phyloP scores from a whole-genome alignment of 2,888 invertebrate genomes.

The Agrotis clavis region DNA sequence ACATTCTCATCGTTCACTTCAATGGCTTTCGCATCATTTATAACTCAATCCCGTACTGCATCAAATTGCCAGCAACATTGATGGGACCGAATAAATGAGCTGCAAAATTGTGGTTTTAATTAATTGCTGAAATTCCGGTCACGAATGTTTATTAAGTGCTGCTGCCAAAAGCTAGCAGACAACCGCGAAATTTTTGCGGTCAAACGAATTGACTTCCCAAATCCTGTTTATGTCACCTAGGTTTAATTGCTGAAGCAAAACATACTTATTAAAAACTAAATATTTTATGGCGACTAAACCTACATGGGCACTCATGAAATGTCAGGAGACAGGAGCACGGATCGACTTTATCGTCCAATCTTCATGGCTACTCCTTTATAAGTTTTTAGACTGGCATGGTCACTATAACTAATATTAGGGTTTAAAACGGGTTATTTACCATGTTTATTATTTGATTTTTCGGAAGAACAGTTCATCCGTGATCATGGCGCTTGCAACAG shows the following conservation, averaged over 20 bases:
- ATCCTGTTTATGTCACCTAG: slow-evolving; percentile 6
- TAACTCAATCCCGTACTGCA: slow-evolving; percentile 3
- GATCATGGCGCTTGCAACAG: too few species aligned
- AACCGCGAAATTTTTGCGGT: slow-evolving; percentile 50
- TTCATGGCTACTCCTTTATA: too few species aligned
- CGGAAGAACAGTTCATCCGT: too few species aligned
- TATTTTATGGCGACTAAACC: too few species aligned
- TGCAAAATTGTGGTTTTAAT: slow-evolving; percentile 50
- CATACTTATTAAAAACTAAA: too few species aligned
- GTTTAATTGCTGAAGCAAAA: slow-evolving; percentile 24
- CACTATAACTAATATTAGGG: too few species aligned
- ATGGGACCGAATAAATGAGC: slow-evolving; percentile 41
- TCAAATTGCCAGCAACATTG: slow-evolving; percentile 7
- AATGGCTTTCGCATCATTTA: slow-evolving; percentile 23
- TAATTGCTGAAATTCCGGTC: slow-evolving; percentile 48
- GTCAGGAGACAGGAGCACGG: too few species aligned
- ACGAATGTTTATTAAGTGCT: slow-evolving; percentile 41
- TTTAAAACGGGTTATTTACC: too few species aligned
- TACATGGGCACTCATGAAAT: too few species aligned
- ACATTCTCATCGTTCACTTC: slow-evolving; percentile 4
- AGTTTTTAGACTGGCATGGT: too few species aligned
- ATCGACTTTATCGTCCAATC: too few species aligned
- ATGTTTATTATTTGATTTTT: too few species aligned
- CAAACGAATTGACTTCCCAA: slow-evolving; percentile 25
- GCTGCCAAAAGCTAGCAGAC: slow-evolving; percentile 41